Evolutionary conservation across 2,113 vertebrate species (phyloP).

Genomic region (Muntiacus muntjak): DNA sequence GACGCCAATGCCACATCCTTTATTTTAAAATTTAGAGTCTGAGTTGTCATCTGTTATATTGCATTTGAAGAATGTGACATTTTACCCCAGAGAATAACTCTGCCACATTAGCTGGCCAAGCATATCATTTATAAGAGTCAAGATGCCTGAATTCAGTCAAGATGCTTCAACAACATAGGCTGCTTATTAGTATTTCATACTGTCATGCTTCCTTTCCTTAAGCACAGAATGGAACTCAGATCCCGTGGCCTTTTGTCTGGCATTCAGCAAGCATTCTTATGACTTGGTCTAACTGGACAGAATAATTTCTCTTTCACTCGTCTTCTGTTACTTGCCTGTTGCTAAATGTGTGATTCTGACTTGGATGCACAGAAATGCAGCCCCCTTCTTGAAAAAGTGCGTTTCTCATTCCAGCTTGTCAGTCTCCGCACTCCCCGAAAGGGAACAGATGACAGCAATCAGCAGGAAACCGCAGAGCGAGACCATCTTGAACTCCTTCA

Average conservation of each 20-base stretch:
- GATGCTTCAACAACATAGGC: background rate
- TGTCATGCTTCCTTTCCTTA: background rate
- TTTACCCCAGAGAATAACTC: slow-evolving; percentile 51
- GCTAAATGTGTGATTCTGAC: background rate
- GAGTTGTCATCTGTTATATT: slow-evolving; percentile 19
- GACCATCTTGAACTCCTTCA: slow-evolving; percentile 61
- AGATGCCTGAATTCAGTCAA: slow-evolving; percentile 34
- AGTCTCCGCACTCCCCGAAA: background rate
- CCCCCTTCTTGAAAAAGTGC: background rate
- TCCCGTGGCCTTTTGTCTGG: background rate
- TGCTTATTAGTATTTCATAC: slow-evolving; percentile 5
- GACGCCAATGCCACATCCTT: background rate
- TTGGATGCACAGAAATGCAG: background rate
- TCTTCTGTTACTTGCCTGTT: background rate
- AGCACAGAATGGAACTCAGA: background rate
- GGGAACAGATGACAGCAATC: slow-evolving; percentile 35
- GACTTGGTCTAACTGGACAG: background rate
- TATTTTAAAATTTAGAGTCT: slow-evolving; percentile 37
- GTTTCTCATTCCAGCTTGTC: background rate
- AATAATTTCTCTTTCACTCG: slow-evolving; percentile 7
- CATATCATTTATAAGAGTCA: slow-evolving; percentile 1
- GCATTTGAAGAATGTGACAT: slow-evolving; percentile 23
- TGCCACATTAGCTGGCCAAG: background rate
- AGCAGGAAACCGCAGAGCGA: slow-evolving; percentile 40
- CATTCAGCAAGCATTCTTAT: background rate